Base-by-base conservation (phyloP, 2,113 vertebrate genomes). In the Megalops atlanticus region DNA sequence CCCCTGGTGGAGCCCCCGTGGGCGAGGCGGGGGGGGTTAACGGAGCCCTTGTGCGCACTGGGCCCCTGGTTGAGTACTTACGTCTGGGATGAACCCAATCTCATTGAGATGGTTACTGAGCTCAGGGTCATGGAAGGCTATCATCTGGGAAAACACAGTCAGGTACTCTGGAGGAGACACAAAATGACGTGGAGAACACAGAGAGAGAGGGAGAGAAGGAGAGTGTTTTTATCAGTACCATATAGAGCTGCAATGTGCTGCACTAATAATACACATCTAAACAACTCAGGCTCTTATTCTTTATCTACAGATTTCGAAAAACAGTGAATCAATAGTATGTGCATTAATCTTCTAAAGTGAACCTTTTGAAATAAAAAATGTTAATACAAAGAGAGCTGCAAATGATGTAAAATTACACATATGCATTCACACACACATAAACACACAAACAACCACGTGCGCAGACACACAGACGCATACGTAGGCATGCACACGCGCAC, bases 31-130 rank as follows among this genome's bases (percentile, higher is more conserved):
- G 58, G 31, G 58, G 58, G 24, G 52, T 18, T 5, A 24, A n/a
- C 21, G 52, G 52, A 58, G 21, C 52, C 52, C 52, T 24, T 64
- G 3, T 24, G 10, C 1, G 0, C 58, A 2, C n/a, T 10, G 58
- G 49, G 58, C 54, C 36, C n/a, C 35, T 54, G 49, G 79, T 52
- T 81, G 58, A 54, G 43, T 78, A 98, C 98, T 98, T 93, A 99
- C 98, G 82, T 99, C 98, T 87, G 98, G 98, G 88, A 99, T 99
- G 89, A 99, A 99, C 69, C 98, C 97, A 85, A 99, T 99, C 89
- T 99, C 97, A 85, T 98, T 99, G 76, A 99, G 96, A 89, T 99
- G 98, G 90, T 99, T 99, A 92, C 96, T 99, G 77, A 99, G 93
- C 90, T 99, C 97, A 4, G 98, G 98, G 91, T 99, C 98, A 43